Evolutionary conservation across 2,797 vertebrate species (phyloP).

Genomic region (Dendrocincla fuliginosa): DNA sequence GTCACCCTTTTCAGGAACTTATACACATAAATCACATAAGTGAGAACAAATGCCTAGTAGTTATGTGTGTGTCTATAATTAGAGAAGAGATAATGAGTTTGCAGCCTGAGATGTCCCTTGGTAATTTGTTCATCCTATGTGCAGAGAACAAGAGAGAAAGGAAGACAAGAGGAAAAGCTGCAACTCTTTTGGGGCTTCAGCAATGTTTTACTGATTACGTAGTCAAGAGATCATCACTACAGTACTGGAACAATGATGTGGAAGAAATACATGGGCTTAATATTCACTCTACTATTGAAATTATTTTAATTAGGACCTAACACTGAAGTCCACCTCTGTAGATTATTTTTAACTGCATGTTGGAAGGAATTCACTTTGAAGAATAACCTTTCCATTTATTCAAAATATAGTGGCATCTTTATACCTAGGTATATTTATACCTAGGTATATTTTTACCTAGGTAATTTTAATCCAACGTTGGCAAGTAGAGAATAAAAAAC

Average conservation of each 20-base stretch:
- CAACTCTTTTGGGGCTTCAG: not conserved
- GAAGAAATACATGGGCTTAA: not conserved
- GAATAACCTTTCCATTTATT: not conserved
- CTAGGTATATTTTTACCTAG: not conserved
- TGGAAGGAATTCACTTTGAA: not conserved
- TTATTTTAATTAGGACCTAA: not conserved
- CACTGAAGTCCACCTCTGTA: not conserved
- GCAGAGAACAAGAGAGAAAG: not conserved
- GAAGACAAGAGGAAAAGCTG: not conserved
- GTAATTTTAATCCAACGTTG: not conserved
- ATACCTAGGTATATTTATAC: not conserved
- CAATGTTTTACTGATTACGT: not conserved
- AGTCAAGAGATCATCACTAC: not conserved
- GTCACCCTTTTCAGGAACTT: not conserved
- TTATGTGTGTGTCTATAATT: not conserved
- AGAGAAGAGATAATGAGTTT: constrained; percentile 24
- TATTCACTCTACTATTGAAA: not conserved
- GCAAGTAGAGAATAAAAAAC: not conserved
- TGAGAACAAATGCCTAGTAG: not conserved
- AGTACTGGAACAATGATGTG: accelerated
- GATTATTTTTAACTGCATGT: not conserved
- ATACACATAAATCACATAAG: not conserved
- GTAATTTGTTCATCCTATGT: not conserved
- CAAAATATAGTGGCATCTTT: not conserved
- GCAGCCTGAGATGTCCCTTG: not conserved